Evolutionary conservation across 1,140 invertebrate genomes (phyloP).

Genomic region (Dryas iulia): DNA sequence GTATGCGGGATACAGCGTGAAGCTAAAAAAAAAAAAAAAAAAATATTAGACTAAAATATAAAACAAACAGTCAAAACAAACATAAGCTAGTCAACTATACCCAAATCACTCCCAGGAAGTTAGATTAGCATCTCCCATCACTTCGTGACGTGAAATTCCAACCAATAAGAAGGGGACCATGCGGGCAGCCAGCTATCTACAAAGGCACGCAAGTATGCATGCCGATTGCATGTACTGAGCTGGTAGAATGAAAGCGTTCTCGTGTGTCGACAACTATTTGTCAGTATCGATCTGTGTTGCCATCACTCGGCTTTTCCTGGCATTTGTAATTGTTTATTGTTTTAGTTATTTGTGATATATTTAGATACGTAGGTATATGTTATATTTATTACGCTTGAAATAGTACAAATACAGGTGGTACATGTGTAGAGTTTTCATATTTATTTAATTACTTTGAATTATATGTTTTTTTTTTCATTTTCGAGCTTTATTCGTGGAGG

Average conservation of each 20-base stretch:
- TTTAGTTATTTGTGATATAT: conserved; percentile 24
- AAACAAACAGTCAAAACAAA: too few species aligned
- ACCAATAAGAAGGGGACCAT: conserved; percentile 61
- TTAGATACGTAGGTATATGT: too few species aligned
- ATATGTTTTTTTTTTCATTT: too few species aligned
- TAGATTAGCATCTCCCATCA: conserved; percentile 64
- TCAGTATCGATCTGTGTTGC: conserved; percentile 62
- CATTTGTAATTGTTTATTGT: conserved; percentile 12
- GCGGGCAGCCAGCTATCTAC: conserved; percentile 60
- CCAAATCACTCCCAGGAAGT: conserved; percentile 58
- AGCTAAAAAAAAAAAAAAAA: too few species aligned
- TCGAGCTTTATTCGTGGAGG: too few species aligned
- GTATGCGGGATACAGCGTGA: too few species aligned
- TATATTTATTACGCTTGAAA: too few species aligned
- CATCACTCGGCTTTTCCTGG: conserved; percentile 41
- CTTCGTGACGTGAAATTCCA: conserved; percentile 54
- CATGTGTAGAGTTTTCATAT: too few species aligned
- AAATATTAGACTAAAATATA: background rate
- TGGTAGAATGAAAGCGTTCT: conserved; percentile 43
- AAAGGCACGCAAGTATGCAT: conserved; percentile 50
- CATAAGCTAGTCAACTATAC: conserved; percentile 17
- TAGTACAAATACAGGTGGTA: too few species aligned
- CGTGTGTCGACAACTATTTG: conserved; percentile 67
- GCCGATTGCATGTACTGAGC: conserved; percentile 26
- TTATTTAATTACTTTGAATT: too few species aligned